These are phyloP conservation scores for Chelon labrosus DNA, from an alignment of 2,797 vertebrate species.

Conservation along the genomic window DNA sequence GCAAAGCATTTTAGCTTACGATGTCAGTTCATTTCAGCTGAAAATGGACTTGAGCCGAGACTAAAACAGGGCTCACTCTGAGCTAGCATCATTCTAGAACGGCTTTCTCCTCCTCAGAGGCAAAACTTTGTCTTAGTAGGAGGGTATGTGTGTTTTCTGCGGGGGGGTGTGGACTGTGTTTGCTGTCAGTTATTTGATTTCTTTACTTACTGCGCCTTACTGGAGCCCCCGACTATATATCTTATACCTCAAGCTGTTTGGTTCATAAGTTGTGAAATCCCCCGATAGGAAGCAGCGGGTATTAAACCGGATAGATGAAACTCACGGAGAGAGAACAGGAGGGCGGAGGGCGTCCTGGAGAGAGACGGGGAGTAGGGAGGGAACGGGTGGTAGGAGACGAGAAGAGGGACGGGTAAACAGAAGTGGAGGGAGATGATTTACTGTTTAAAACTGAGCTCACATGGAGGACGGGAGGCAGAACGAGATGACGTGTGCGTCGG, in stretches of 20 bases:
- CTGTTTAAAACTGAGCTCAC: slow-evolving; percentile 32
- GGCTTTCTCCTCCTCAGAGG: slow-evolving; percentile 11
- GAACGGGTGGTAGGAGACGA: not conserved
- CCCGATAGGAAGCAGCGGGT: slow-evolving; percentile 31
- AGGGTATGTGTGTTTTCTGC: not conserved
- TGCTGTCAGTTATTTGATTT: slow-evolving; percentile 21
- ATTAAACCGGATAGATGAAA: slow-evolving; percentile 38
- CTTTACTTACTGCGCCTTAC: not conserved
- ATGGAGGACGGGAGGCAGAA: slow-evolving; percentile 24
- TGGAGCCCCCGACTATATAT: slow-evolving; percentile 1
- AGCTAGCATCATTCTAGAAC: slow-evolving; percentile 11
- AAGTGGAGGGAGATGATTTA: slow-evolving; percentile 28
- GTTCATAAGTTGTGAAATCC: slow-evolving; percentile 35
- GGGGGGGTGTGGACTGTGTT: slow-evolving; percentile 5
- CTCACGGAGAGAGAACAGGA: not conserved
- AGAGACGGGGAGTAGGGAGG: slow-evolving; percentile 1
- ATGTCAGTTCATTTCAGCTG: slow-evolving; percentile 30
- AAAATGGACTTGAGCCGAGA: slow-evolving; percentile 29
- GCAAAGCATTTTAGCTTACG: slow-evolving; percentile 17
- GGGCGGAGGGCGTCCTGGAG: not conserved
- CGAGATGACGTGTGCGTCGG: not conserved
- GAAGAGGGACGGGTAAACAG: slow-evolving; percentile 33
- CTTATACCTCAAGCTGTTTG: slow-evolving; percentile 33
- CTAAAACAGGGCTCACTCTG: not conserved
- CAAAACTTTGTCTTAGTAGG: not conserved